Base-by-base conservation (phyloP, 2,797 vertebrate genomes). In the Denticeps clupeoides region DNA sequence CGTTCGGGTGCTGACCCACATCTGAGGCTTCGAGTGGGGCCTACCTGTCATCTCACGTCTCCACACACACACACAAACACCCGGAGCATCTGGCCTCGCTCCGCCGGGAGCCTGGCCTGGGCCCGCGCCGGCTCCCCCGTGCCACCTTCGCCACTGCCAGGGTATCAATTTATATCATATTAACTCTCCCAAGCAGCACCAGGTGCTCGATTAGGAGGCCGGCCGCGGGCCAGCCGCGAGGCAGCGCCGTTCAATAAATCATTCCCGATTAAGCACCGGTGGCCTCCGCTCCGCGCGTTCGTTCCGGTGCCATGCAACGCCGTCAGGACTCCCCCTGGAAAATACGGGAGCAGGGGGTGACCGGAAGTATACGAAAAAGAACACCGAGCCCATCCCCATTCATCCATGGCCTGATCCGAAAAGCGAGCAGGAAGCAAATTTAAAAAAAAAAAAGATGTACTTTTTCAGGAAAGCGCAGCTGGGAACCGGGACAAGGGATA, bases 131-230 rank as follows among this genome's bases (percentile, higher is more conserved):
- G 47, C 57, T 56, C 53, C 10, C 21, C 26, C 40, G 58, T 43
- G 29, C 29, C 49, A 53, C 43, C 49, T 53, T 29, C 18, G 47
- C 35, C 53, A 44, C 45, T 63, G 55, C 62, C 65, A 56, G 52
- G 32, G 52, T 67, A 68, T 73, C 68, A 68, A 65, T 73, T 73
- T 69, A 64, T 64, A 69, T 70, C 63, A 70, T 64, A 68, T 72
- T 72, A 72, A 61, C 53, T 62, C 67, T 60, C 51, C 65, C 55
- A 59, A 56, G 62, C 59, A 64, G 58, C 67, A 63, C 62, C 70
- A 70, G 70, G 68, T 72, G 70, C 65, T 65, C 62, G 59, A 63
- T 72, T 70, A 68, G 62, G 51, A 65, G 45, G 47, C 53, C 37
- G 60, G 62, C 62, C 44, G 49, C 40, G 58, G 60, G 67, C 65